phyloP scores from a whole-genome alignment of 2,113 vertebrate genomes.

The Sula dactylatra region DNA sequence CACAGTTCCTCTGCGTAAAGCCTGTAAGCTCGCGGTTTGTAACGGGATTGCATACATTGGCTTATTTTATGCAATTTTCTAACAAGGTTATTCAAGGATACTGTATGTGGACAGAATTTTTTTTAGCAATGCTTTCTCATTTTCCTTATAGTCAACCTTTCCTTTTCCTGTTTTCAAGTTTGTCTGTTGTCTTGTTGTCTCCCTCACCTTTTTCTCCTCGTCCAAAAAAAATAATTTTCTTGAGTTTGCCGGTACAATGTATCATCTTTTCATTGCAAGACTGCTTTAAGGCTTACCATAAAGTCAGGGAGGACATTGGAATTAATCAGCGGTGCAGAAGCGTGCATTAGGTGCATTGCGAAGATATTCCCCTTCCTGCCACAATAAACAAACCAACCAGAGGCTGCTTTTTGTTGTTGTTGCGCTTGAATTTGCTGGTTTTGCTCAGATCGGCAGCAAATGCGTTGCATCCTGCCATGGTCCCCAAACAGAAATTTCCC shows the following conservation, averaged over 20 bases:
- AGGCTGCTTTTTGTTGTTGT: background rate
- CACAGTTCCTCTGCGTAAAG: slow-evolving; percentile 52
- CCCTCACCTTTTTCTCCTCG: background rate
- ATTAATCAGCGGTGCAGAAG: slow-evolving; percentile 13
- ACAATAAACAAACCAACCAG: background rate
- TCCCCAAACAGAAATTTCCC: background rate
- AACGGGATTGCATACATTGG: slow-evolving; percentile 66
- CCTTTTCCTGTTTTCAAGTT: background rate
- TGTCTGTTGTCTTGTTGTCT: background rate
- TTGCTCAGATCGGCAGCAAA: background rate
- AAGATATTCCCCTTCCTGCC: background rate
- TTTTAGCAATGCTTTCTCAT: background rate
- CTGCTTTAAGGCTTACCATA: slow-evolving; percentile 2
- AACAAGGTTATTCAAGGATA: slow-evolving; percentile 70
- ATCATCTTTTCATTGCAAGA: background rate
- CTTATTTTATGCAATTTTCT: slow-evolving; percentile 16
- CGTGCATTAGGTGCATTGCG: background rate
- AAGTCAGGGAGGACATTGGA: slow-evolving; percentile 9
- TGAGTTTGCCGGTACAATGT: background rate
- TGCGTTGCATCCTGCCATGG: background rate
- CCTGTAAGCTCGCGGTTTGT: slow-evolving; percentile 36
- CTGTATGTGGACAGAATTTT: background rate
- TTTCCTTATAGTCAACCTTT: background rate
- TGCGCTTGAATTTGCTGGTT: background rate
- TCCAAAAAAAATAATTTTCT: background rate